Conservation (phyloP, 2,113 vertebrate species). For the Sturnira hondurensis region DNA sequence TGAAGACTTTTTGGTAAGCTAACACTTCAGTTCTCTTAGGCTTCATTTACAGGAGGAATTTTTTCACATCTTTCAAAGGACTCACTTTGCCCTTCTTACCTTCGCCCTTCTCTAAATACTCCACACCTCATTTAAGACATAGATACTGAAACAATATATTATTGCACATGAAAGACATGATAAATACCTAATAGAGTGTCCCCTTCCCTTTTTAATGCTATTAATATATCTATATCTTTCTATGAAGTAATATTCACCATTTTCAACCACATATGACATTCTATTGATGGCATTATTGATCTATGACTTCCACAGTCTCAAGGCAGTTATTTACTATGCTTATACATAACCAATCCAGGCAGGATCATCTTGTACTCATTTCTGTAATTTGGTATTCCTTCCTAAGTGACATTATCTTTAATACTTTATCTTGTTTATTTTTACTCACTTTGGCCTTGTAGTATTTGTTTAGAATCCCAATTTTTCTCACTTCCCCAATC, state of each 20-base stretch:
- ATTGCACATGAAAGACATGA: neutral
- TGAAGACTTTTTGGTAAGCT: neutral
- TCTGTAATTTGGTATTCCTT: slow-evolving; percentile 29
- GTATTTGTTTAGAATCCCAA: slow-evolving; percentile 42
- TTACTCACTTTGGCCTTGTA: neutral
- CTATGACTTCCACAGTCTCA: neutral
- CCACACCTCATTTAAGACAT: neutral
- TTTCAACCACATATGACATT: neutral
- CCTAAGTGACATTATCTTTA: slow-evolving; percentile 11
- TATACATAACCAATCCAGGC: neutral
- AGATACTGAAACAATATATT: neutral
- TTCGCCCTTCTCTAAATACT: neutral
- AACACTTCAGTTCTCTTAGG: slow-evolving; percentile 14
- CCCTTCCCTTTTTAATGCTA: neutral
- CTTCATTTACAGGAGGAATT: neutral
- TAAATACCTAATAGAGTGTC: neutral
- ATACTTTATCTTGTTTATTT: slow-evolving; percentile 44
- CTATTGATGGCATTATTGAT: slow-evolving; percentile 8
- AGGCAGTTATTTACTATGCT: slow-evolving; percentile 28
- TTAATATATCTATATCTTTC: neutral
- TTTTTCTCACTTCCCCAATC: neutral
- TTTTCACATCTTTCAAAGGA: slow-evolving; percentile 10
- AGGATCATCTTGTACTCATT: slow-evolving; percentile 31
- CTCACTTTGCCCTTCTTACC: neutral
- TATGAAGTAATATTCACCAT: neutral